These are phyloP conservation scores for Cliona cf. orientalis DNA, from an alignment of 37 sponge, comb jelly and placozoan genomes.

Conservation along the genomic window DNA sequence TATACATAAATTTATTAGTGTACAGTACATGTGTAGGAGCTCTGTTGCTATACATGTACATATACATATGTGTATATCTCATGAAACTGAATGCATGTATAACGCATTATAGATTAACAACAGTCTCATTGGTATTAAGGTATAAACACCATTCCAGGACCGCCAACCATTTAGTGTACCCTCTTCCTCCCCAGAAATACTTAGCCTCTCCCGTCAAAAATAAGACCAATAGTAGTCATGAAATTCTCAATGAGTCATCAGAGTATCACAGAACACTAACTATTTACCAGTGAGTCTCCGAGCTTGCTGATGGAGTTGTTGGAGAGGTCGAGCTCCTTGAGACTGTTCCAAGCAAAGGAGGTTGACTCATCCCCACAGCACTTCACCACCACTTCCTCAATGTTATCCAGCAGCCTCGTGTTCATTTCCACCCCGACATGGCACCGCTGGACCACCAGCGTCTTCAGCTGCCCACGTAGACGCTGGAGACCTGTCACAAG, in stretches of 20 bases:
- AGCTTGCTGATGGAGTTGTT: constrained; percentile 47
- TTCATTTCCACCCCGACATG: constrained; percentile 37
- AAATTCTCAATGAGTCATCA: background rate
- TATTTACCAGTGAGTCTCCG: constrained; percentile 66
- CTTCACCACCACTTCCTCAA: constrained; percentile 46
- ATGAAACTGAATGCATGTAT: too few relatives aligned
- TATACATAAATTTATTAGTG: too few relatives aligned
- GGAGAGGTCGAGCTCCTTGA: constrained; percentile 62
- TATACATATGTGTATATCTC: background rate
- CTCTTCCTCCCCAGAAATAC: too few relatives aligned
- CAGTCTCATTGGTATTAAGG: too few relatives aligned
- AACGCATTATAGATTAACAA: too few relatives aligned
- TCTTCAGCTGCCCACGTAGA: constrained; percentile 62
- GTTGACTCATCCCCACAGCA: constrained; percentile 73
- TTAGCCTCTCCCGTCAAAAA: too few relatives aligned
- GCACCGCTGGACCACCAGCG: constrained; percentile 57
- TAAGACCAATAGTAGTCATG: background rate
- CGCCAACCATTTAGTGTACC: too few relatives aligned
- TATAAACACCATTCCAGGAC: too few relatives aligned
- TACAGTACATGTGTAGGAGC: background rate
- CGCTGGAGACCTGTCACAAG: constrained; percentile 56
- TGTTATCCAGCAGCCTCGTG: too few relatives aligned
- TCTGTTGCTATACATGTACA: background rate
- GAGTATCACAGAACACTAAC: constrained; percentile 11
- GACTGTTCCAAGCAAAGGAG: constrained; percentile 46